Evolutionary conservation across 30 jellyfish, hydroid and myxozoan genomes (phyloP).

Genomic region (Chrysaora quinquecirrha): DNA sequence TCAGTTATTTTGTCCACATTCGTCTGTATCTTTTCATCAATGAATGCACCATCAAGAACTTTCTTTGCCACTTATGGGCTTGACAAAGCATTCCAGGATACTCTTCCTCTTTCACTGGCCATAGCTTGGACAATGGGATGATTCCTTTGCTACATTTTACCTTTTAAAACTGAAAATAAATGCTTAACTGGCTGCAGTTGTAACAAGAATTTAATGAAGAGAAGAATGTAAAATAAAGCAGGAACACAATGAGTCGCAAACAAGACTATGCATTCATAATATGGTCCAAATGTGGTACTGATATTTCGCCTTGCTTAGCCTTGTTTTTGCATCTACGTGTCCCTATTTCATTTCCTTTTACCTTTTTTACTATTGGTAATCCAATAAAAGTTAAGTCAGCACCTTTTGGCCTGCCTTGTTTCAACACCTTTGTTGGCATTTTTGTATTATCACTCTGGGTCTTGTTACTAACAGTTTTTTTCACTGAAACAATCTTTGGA

Average conservation of each 20-base stretch:
- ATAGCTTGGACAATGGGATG: conserved; percentile 14
- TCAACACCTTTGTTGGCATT: conserved; percentile 25
- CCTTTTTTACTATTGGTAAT: background rate
- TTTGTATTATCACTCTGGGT: background rate
- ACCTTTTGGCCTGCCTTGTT: conserved; percentile 50
- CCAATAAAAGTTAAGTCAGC: conserved; percentile 32
- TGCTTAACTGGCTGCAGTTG: background rate
- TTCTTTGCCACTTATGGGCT: background rate
- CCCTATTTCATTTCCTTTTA: background rate
- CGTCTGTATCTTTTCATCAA: background rate
- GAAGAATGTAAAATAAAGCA: background rate
- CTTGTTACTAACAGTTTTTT: background rate
- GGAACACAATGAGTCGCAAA: no score
- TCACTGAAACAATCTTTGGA: background rate
- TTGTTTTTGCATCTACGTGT: background rate
- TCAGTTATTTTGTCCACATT: background rate
- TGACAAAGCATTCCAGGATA: conserved; percentile 21
- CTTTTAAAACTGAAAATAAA: background rate
- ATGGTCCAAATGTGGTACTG: background rate
- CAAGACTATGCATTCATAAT: no score
- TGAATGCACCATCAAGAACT: conserved; percentile 9
- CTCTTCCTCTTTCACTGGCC: conserved; percentile 10
- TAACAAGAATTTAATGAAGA: background rate
- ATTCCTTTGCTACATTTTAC: conserved; percentile 17
- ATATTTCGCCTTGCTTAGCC: background rate